Evolutionary conservation across 2,797 vertebrate genomes (phyloP), one percentile per base, ranked within the genome.

Genomic region (Ptychobarbus kaznakovi): DNA sequence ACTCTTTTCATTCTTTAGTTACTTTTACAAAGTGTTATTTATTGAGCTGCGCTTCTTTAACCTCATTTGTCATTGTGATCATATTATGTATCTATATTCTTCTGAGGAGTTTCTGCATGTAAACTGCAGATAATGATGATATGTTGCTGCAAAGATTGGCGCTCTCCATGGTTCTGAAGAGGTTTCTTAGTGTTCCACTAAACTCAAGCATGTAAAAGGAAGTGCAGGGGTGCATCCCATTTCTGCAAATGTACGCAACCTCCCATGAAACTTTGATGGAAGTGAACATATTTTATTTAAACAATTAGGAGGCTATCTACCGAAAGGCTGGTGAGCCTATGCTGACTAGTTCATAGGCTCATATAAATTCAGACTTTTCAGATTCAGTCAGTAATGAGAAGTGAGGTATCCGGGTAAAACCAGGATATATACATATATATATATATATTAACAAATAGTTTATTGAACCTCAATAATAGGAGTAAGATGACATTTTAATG

Each of bases 241-340:
- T 92, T 87, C 83, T 91, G 90, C 88, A 94, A 94, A 94, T 92
- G 94, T 92, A 92, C 86, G 65, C 35, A 88, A 85, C 68, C 90
- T 89, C 90, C 90, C 91, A 93, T 95, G 90, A 95, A 95, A 93
- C 73, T 94, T 96, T 94, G 89, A 96, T 93, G 89, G 76, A 92
- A 90, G 92, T 89, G 16, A 68, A 35, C 88, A 94, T 95, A 89
- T 94, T 95, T 95, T 95, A 95, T 96, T 95, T 91, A 95, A 94
- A 93, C 92, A 94, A 94, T 94, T 93, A 93, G 87, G 92, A 94
- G 92, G 91, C 93, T 94, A 82, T 89, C 91, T 89, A 86, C 92
- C 91, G 90, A 92, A 91, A 86, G 87, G 18, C 85, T 81, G 75
- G 6, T 35, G 74, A 83, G 70, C 58, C 51, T 66, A 56, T 66